Evolutionary conservation across 2,113 vertebrate species (phyloP), one percentile per base, ranked within the genome.

Genomic region (Triplophysa siluroides): DNA sequence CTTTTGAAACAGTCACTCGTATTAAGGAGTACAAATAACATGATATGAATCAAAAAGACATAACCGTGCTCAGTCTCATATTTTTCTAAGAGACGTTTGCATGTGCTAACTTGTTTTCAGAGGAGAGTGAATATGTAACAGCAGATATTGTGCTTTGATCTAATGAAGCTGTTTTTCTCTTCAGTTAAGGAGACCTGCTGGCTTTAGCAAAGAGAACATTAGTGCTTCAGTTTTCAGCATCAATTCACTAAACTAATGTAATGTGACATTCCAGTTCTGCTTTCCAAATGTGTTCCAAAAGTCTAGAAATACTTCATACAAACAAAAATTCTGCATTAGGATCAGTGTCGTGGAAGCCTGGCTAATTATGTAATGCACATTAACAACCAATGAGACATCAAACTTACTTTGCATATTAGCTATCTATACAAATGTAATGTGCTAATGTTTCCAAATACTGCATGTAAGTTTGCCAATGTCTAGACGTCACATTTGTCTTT

Each of bases 41-140:
- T 61, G 3, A n/a, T 24, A 65, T 12, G 26, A 78, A 61, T 81
- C 16, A 66, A 47, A 77, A 62, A 76, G 80, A 83, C 77, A 69
- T 83, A 81, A 85, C 84, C 87, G 87, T 87, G 67, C 56, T 85
- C 69, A 87, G 81, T 85, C 86, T 89, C 81, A 83, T 91, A 87
- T 90, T 93, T 91, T 91, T 91, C 81, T 90, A 87, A 86, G 84
- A 58, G 61, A 61, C 78, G 78, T 76, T 76, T 88, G 91, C 92
- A 90, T 91, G 87, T 54, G 84, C 88, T 18, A 82, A 85, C 66
- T 81, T 87, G 68, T 62, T 56, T 77, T 85, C 80, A n/a, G 47
- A 38, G 56, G 63, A 61, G 65, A 69, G 47, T 73, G 45, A 23
- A 56, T 70, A 66, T 47, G 63, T 79, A 78, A 65, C 71, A 81